Percentiles rank a stretch among this genome's conserved stretches.
Evolutionary conservation across 2,888 invertebrate genomes (phyloP).

Genomic region (Diabrotica balteata): DNA sequence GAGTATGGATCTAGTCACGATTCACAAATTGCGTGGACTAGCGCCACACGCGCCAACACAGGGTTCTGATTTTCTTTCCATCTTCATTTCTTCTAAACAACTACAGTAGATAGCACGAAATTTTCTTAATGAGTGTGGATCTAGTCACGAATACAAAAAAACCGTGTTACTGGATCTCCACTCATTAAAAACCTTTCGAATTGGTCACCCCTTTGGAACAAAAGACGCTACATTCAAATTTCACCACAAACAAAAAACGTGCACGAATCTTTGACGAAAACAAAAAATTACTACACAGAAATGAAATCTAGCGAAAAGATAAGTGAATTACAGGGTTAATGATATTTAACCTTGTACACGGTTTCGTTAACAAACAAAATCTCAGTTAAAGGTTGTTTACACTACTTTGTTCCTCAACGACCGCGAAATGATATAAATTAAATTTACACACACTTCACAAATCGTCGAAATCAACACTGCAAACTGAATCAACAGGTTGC

Average conservation of each 20-base stretch:
- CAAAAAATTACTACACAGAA: slow-evolving; percentile 21
- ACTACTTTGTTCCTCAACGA: slow-evolving; percentile 43
- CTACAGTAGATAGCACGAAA: slow-evolving; percentile 41
- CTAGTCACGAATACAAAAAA: slow-evolving; percentile 74
- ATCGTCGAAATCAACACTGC: slow-evolving; percentile 27
- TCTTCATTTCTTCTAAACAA: slow-evolving; percentile 8
- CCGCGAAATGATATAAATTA: slow-evolving; percentile 30
- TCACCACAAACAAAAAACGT: slow-evolving; percentile 25
- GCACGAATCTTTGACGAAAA: not conserved
- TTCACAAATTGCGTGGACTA: slow-evolving; percentile 69
- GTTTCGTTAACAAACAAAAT: slow-evolving; percentile 43
- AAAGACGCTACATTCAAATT: slow-evolving; percentile 35
- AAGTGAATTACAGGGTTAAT: slow-evolving; percentile 42
- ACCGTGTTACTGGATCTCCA: slow-evolving; percentile 74
- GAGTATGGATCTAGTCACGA: slow-evolving; percentile 92
- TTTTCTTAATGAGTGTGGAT: slow-evolving; percentile 86
- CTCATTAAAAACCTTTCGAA: slow-evolving; percentile 67
- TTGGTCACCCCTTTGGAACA: slow-evolving; percentile 11
- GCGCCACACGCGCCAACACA: slow-evolving; percentile 81
- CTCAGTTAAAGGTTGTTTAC: slow-evolving; percentile 54
- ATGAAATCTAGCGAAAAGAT: slow-evolving; percentile 31
- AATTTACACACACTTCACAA: slow-evolving; percentile 38
- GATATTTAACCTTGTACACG: slow-evolving; percentile 46
- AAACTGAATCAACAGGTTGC: slow-evolving; percentile 49
- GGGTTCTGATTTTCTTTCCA: slow-evolving; percentile 54